These are phyloP conservation scores for Parnassius orleans DNA, from an alignment of 2,888 invertebrate genomes.

Conservation along the genomic window DNA sequence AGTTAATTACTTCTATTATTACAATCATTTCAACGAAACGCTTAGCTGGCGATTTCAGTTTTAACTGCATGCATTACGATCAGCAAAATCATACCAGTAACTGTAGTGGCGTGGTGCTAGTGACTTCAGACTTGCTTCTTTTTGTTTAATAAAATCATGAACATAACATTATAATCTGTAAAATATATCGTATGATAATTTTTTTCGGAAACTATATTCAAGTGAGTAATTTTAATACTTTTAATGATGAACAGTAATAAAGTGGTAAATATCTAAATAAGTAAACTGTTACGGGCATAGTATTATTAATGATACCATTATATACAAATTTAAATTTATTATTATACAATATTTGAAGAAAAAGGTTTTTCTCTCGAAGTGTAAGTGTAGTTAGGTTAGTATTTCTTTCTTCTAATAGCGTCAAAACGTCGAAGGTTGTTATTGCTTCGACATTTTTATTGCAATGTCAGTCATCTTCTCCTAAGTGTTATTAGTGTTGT, in stretches of 20 bases:
- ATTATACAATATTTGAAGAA: too few relatives aligned
- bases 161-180: too few relatives aligned
- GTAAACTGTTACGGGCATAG: too few relatives aligned
- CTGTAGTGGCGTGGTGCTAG: conserved; percentile 40
- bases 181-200: too few relatives aligned
- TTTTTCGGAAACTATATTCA: background rate
- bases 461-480: conserved; percentile 7
- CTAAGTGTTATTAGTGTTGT: conserved; percentile 18
- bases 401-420: too few relatives aligned
- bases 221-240: background rate
- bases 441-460: conserved; percentile 18
- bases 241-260: too few relatives aligned
- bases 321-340: too few relatives aligned
- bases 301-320: too few relatives aligned
- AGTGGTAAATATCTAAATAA: too few relatives aligned
- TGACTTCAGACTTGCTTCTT: conserved; percentile 31
- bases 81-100: conserved; percentile 47
- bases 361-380: too few relatives aligned
- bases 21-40: conserved; percentile 22
- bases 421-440: background rate
- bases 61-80: conserved; percentile 39
- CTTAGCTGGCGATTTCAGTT: conserved; percentile 16
- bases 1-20: background rate
- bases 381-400: too few relatives aligned
- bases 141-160: background rate